Evolutionary conservation across 2,113 vertebrate genomes (phyloP).

Genomic region (Garra rufa): DNA sequence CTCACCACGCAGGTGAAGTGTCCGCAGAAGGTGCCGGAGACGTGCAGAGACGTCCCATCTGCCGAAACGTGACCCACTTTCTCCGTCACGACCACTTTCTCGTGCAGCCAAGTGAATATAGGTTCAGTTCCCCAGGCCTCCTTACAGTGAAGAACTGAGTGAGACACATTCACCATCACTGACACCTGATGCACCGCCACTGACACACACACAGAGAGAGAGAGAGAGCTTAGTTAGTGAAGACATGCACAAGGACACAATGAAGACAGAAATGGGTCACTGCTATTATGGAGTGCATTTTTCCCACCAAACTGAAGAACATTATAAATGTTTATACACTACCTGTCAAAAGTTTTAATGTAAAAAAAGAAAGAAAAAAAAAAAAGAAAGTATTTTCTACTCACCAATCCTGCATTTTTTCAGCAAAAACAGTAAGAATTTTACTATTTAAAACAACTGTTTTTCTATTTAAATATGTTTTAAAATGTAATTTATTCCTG

Average conservation of each 20-base stretch:
- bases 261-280: not conserved
- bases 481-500: too few relatives aligned
- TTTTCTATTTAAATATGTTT: too few relatives aligned
- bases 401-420: too few relatives aligned
- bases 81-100: conserved; percentile 60
- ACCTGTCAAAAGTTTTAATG: too few relatives aligned
- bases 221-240: not conserved
- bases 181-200: conserved; percentile 77
- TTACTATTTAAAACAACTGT: too few relatives aligned
- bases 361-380: too few relatives aligned
- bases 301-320: not conserved
- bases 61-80: conserved; percentile 66
- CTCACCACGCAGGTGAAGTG: conserved; percentile 78
- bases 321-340: too few relatives aligned
- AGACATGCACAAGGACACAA: not conserved
- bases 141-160: conserved; percentile 70
- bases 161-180: conserved; percentile 75
- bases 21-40: conserved; percentile 70
- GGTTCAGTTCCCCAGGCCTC: conserved; percentile 80
- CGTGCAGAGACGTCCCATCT: conserved; percentile 66
- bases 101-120: conserved; percentile 74
- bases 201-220: conserved; percentile 42
- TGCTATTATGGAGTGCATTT: not conserved
- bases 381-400: too few relatives aligned
- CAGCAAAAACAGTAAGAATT: too few relatives aligned